Evolutionary conservation across 2,113 vertebrate species (phyloP), one percentile per base, ranked within the genome.

Genomic region (Mus pahari): DNA sequence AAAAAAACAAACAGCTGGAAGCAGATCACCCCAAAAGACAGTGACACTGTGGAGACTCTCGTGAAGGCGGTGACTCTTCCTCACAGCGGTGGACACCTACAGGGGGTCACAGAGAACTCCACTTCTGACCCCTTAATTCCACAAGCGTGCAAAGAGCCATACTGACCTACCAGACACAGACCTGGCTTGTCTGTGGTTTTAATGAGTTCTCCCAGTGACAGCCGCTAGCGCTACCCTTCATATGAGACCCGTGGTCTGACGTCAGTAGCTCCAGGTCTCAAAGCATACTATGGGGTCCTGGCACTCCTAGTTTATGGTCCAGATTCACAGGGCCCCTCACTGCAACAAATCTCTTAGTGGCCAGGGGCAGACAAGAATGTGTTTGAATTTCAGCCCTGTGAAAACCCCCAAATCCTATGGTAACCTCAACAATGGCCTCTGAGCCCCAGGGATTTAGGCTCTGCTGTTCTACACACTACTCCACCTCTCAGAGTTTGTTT

Each of bases 401-500:
- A 33, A 16, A 10, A 36, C 58, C 45, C 79, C 82, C 58, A 84
- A 48, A 66, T 31, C 83, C 42, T 86, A 66, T 20, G 16, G 60
- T 48, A 3, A 33, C 16, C 39, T 42, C 60, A 11, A 10, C 17
- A 7, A 48, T n/a, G 64, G 24, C n/a, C 31, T 12, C 31, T 66
- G 84, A 86, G 66, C 48, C 24, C 9, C 45, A 11, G 36, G 68
- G 0, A 8, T 0, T 28, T 1, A 78, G 31, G 31, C 10, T 13
- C 2, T 7, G 6, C 22, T 0, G 2, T 26, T 50, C 45, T 45
- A n/a, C 33, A 3, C 1, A 16, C 58, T 11, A 0, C 2, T 24
- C 31, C 4, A 39, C 17, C 9, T 71, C 28, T 10, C 17, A 71
- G 13, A 26, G 9, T 33, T 55, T 7, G 7, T 9, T 19, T 7